Evolutionary conservation across 2,888 invertebrate genomes (phyloP), one percentile per base, ranked within the genome.

Genomic region (Unio delphinus): DNA sequence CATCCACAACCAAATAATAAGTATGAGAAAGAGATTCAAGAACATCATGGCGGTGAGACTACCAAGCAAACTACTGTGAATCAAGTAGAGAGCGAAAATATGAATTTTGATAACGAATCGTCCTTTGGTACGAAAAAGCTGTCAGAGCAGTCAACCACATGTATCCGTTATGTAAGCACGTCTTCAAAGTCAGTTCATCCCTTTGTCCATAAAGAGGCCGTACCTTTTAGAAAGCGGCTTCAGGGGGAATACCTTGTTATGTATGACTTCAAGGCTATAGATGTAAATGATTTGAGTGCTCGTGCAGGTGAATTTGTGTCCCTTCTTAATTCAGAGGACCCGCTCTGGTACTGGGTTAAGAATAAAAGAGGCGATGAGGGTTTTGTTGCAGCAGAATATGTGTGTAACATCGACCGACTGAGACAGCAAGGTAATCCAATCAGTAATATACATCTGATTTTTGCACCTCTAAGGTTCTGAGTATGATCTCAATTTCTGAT

Each of bases 321-420:
- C 70, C 96, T 98, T 20, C 91, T 98, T 18, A 98, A 98, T 90
- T 93, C 95, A 85, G 97, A 97, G 89, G 97, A 98, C 90, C 95
- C 96, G 0, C 97, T 97, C 90, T 98, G 98, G 98, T 97, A 95
- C 90, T 98, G 97, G 97, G 95, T 98, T 67, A 94, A 96, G 58
- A 92, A 96, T 80, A 95, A 95, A 80, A 96, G 97, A 87, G 96
- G 96, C 0, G 95, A 96, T 83, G 97, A 98, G 90, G 98, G 98
- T 1, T 98, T 98, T 89, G 97, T 98, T 66, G 98, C 98, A 0
- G 95, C 96, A 11, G 96, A 96, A 34, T 97, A 97, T 87, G 96
- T 97, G 0, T 97, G 96, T 91, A 97, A 97, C 0, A 96, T 77
- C 5, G 69, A 70, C 30, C 73, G 68, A 23, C 68, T 73, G 5